Base-by-base conservation (phyloP, 2,113 vertebrate species). In the Bambusicola thoracicus region DNA sequence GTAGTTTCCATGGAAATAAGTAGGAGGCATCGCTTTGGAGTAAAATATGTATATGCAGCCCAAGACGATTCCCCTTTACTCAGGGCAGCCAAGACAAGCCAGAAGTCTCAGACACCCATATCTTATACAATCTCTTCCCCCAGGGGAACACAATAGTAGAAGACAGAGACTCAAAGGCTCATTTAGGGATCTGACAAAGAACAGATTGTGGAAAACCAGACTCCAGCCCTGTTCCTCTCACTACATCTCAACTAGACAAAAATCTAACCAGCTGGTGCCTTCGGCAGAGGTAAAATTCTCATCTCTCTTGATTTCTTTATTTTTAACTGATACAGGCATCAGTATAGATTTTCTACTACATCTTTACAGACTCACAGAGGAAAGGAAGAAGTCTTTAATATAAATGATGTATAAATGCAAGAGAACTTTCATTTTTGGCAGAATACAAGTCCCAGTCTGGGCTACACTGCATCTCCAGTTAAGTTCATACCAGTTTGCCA, bases 271-370 rank as follows among this genome's bases (percentile, higher is more conserved):
- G 43, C 27, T 44, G 30, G 32, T n/a, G 21, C 36, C 24, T 53
- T 53, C 51, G 30, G 51, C 27, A 53, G 11, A 74, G 0, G n/a
- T 4, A 17, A 58, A 5, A 63, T 2, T 20, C 3, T 6, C 34
- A 29, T 18, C 38, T 40, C 46, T n/a, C 13, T 41, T 0, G 0
- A 15, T 40, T 18, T 25, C n/a, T 79, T n/a, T 16, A 7, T 27
- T 74, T 56, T 34, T 61, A 62, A 0, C 3, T 40, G 13, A 18
- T 65, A 18, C 17, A 27, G 11, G 17, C 38, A 78, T 1, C 13
- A 36, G 16, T 0, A 5, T 21, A n/a, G 70, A 51, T 16, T 40
- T 81, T 59, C 10, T 46, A 32, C 10, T 8, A 4, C 3, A 10
- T 6, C 30, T 74, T 63, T 49, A 18, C 32, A 81, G 12, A 29